Evolutionary conservation across 2,113 vertebrate genomes (phyloP).

Genomic region (Nothobranchius furzeri): DNA sequence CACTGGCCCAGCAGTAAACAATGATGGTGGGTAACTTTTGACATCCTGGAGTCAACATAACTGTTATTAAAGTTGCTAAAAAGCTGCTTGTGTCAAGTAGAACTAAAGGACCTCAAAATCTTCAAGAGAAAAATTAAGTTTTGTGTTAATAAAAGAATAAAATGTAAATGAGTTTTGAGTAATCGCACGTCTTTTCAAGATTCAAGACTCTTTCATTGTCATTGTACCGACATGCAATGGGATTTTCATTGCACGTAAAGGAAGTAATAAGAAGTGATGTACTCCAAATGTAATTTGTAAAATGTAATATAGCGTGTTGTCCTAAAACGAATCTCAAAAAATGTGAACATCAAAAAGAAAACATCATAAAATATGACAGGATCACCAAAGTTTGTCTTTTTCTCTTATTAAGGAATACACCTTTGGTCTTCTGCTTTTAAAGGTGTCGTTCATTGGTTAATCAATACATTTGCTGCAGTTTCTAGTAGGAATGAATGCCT

Average conservation of each 20-base stretch:
- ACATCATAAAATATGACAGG: background rate
- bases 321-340: background rate
- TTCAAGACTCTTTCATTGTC: no score
- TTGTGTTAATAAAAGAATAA: background rate
- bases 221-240: no score
- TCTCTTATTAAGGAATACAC: no score
- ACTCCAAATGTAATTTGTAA: background rate
- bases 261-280: no score
- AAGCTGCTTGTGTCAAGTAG: background rate
- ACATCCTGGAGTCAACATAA: conserved; percentile 1
- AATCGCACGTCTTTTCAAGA: no score
- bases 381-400: no score
- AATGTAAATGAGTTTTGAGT: background rate
- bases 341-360: background rate
- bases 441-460: no score
- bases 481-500: no score
- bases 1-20: conserved; percentile 11
- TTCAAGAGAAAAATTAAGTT: no score
- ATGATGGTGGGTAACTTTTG: background rate
- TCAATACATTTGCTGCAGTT: no score
- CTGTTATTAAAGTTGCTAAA: background rate
- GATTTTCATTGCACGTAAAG: no score
- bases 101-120: no score
- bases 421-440: background rate
- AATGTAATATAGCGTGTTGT: background rate